phyloP scores from a whole-genome alignment of 2,113 vertebrate species.

The Canis aureus region DNA sequence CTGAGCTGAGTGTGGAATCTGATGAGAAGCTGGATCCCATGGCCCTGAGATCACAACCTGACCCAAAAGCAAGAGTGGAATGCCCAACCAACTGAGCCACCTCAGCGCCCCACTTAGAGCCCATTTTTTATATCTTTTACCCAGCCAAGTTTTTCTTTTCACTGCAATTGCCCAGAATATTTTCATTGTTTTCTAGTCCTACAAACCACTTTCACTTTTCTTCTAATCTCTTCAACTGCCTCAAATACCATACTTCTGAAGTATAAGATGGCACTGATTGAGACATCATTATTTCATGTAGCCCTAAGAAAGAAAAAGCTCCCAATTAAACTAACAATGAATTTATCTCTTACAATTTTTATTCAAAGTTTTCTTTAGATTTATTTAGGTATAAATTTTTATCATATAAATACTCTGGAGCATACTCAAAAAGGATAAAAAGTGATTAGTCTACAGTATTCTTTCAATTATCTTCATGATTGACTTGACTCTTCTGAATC shows the following conservation, averaged over 20 bases:
- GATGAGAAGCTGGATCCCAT: too few relatives aligned
- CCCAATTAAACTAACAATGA: neutral
- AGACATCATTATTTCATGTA: neutral
- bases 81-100: too few relatives aligned
- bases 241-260: neutral
- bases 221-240: neutral
- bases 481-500: neutral
- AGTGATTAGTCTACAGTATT: neutral
- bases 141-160: neutral
- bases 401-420: neutral
- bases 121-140: neutral
- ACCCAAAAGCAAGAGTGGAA: too few relatives aligned
- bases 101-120: neutral
- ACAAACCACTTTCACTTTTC: neutral
- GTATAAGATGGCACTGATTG: neutral
- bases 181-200: neutral
- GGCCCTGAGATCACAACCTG: too few relatives aligned
- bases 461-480: neutral
- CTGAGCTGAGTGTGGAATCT: too few relatives aligned
- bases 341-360: conserved; percentile 5
- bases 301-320: neutral
- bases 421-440: neutral
- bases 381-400: neutral
- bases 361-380: neutral
- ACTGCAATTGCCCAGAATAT: neutral